Evolutionary conservation across 2,113 vertebrate genomes (phyloP).

Genomic region (Bothrops jararaca): DNA sequence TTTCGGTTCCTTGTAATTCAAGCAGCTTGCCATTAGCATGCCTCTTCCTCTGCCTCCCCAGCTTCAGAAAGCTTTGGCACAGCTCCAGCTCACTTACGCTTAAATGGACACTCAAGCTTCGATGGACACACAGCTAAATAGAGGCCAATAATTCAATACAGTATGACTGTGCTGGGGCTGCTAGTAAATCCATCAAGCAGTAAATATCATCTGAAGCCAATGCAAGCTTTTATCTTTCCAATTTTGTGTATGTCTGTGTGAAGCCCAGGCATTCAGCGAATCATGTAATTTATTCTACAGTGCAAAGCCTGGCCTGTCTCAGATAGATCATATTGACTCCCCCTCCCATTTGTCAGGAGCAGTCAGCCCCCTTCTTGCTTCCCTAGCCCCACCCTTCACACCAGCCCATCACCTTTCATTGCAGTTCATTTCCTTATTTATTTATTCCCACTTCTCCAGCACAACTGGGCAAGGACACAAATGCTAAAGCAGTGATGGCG

Average conservation of each 20-base stretch:
- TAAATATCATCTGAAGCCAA: constrained; percentile 85
- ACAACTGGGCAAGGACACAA: constrained; percentile 70
- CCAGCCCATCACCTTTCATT: constrained; percentile 67
- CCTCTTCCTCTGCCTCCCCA: constrained; percentile 64
- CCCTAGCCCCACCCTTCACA: constrained; percentile 48
- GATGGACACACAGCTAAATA: constrained; percentile 79
- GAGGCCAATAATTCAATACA: constrained; percentile 85
- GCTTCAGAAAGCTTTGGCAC: constrained; percentile 70
- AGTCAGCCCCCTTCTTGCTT: constrained; percentile 65
- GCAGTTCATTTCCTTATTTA: constrained; percentile 74
- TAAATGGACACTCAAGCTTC: constrained; percentile 83
- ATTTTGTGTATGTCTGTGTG: constrained; percentile 77
- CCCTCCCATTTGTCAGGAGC: constrained; percentile 74
- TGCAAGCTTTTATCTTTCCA: constrained; percentile 85
- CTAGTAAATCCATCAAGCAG: constrained; percentile 85
- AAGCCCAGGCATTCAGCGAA: constrained; percentile 75
- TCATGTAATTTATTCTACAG: constrained; percentile 85
- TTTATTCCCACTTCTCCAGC: constrained; percentile 63
- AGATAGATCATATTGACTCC: constrained; percentile 81
- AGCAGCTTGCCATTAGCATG: constrained; percentile 68
- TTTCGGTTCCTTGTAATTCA: constrained; percentile 64
- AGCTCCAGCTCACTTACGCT: constrained; percentile 79
- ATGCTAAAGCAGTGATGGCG: no score
- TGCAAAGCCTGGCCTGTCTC: constrained; percentile 72
- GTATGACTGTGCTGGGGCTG: constrained; percentile 76